Conservation (phyloP, 2,888 invertebrate species). For the Eristalinus aeneus region DNA sequence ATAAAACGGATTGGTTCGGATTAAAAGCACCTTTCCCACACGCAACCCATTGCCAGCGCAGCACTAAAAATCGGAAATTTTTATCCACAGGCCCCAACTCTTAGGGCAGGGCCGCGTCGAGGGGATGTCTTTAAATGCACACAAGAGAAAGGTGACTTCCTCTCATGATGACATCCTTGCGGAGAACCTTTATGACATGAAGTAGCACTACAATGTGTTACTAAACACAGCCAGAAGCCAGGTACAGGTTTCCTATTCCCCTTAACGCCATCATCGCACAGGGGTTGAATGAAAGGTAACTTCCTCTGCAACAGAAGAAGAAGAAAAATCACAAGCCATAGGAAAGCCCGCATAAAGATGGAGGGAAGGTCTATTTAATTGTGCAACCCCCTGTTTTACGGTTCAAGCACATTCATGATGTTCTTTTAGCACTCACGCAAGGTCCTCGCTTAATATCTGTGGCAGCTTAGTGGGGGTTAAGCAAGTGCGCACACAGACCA, state of each 20-base stretch:
- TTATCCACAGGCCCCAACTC: conserved; percentile 6
- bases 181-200: conserved; percentile 58
- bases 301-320: background rate
- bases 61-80: conserved; percentile 44
- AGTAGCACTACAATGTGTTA: conserved; percentile 56
- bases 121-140: background rate
- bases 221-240: conserved; percentile 26
- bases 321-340: background rate
- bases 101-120: background rate
- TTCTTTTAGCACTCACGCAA: conserved; percentile 35
- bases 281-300: background rate
- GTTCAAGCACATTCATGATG: conserved; percentile 46
- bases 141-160: background rate
- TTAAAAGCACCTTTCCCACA: background rate
- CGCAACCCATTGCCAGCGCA: background rate
- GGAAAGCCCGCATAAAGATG: background rate
- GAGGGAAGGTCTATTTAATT: conserved; percentile 17
- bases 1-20: background rate
- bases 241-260: background rate
- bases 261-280: background rate
- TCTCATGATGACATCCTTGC: conserved; percentile 46
- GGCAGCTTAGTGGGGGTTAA: conserved; percentile 39
- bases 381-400: conserved; percentile 29
- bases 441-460: conserved; percentile 9
- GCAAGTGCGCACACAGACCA: conserved; percentile 3